Evolutionary conservation across 2,888 invertebrate genomes (phyloP).

Genomic region (Branchellion lobata): DNA sequence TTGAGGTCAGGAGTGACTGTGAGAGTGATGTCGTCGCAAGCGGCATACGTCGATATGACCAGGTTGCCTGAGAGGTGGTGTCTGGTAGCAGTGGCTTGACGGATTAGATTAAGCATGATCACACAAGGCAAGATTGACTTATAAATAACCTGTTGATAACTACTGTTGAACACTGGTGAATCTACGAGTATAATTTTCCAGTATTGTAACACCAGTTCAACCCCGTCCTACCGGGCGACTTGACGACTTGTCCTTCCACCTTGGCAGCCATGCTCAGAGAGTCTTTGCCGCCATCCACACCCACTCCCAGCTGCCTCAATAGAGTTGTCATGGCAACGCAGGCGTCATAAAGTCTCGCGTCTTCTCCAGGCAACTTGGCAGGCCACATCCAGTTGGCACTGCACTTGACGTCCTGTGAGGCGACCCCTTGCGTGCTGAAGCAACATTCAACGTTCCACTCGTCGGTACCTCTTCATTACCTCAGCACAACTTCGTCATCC

Average conservation of each 20-base stretch:
- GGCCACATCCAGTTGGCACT: slow-evolving; percentile 99
- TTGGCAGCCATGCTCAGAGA: slow-evolving; percentile 94
- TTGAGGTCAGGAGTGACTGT: slow-evolving; percentile 87
- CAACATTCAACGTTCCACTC: no score
- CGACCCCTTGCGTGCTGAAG: no score
- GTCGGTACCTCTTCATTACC: no score
- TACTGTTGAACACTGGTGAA: no score
- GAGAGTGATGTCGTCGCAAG: slow-evolving; percentile 83
- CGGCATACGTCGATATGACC: slow-evolving; percentile 93
- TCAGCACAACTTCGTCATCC: no score
- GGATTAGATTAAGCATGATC: not conserved
- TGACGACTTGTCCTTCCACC: slow-evolving; percentile 70
- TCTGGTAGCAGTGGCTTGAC: not conserved
- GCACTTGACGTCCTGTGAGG: slow-evolving; percentile 88
- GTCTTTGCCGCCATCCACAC: slow-evolving; percentile 95
- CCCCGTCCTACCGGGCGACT: slow-evolving; percentile 66
- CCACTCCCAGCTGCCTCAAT: slow-evolving; percentile 80
- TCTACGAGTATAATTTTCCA: no score
- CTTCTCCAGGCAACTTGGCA: slow-evolving; percentile 89
- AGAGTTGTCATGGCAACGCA: slow-evolving; percentile 83
- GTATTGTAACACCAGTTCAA: no score
- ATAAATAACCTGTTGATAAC: no score
- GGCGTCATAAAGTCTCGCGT: slow-evolving; percentile 81
- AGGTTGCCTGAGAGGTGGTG: slow-evolving; percentile 72
- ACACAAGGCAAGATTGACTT: no score